Percentiles rank a stretch among this genome's conserved stretches.
These are phyloP conservation scores for Ecliptopera silaceata DNA, from an alignment of 2,888 invertebrate species.

Conservation along the genomic window DNA sequence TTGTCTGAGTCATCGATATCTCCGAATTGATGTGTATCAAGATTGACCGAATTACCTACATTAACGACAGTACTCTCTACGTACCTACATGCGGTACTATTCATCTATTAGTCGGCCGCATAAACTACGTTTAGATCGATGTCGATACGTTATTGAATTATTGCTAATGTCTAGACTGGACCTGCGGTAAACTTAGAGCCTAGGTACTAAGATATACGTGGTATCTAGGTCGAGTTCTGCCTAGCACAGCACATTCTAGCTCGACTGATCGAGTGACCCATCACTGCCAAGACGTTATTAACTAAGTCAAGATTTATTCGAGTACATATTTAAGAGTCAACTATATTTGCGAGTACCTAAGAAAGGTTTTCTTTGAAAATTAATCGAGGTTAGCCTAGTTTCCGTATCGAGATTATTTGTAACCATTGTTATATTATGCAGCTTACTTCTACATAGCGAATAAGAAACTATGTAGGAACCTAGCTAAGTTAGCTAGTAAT, in stretches of 20 bases:
- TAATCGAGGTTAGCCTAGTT: background rate
- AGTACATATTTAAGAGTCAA: background rate
- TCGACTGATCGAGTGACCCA: conserved; percentile 50
- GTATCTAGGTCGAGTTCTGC: conserved; percentile 30
- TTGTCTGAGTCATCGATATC: conserved; percentile 8
- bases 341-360: background rate
- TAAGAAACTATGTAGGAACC: background rate
- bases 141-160: conserved; percentile 46
- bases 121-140: conserved; percentile 39
- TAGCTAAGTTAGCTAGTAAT: background rate
- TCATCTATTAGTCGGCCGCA: conserved; percentile 5
- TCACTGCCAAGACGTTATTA: conserved; percentile 46
- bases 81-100: conserved; percentile 12
- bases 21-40: background rate
- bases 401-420: background rate
- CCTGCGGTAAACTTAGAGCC: conserved; percentile 12
- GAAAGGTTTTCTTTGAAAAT: background rate
- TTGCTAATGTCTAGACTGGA: conserved; percentile 31
- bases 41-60: conserved; percentile 43
- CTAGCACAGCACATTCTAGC: conserved; percentile 38
- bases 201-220: background rate
- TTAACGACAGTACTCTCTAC: conserved; percentile 27
- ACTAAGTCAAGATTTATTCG: conserved; percentile 41
- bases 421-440: background rate
- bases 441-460: no score